Percentiles rank a stretch among this genome's conserved stretches.
phyloP scores from a whole-genome alignment of 2,797 vertebrate genomes.

The Tenualosa thibaudeaui region DNA sequence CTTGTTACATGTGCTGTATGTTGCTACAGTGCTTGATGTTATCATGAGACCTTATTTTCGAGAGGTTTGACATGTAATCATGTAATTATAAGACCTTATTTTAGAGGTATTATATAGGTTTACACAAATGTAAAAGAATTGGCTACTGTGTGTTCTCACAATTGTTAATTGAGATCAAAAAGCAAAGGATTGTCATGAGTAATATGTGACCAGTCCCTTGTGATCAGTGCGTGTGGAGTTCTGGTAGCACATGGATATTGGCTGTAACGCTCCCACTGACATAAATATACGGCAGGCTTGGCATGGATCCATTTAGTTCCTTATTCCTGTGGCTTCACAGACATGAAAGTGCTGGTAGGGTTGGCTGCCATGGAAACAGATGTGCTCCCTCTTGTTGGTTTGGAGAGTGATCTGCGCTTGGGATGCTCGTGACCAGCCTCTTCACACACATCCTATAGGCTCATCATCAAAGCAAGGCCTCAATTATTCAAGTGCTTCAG shows the following conservation, averaged over 20 bases:
- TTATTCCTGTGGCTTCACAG: constrained; percentile 43
- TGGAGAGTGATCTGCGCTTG: constrained; percentile 50
- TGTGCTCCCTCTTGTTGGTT: constrained; percentile 32
- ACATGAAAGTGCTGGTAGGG: constrained; percentile 61
- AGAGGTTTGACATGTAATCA: too few relatives aligned
- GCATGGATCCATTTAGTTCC: constrained; percentile 21
- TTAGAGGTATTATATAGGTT: not conserved
- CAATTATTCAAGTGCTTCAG: constrained; percentile 60
- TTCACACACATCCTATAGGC: constrained; percentile 39
- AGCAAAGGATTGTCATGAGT: not conserved
- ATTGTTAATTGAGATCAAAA: not conserved
- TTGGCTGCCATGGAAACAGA: constrained; percentile 71
- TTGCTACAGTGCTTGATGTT: too few relatives aligned
- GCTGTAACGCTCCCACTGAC: not conserved
- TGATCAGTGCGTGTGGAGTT: not conserved
- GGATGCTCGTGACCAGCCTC: constrained; percentile 32
- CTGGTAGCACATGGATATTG: not conserved
- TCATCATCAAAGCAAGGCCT: constrained; percentile 64
- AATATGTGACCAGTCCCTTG: not conserved
- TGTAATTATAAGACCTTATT: not conserved
- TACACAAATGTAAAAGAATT: not conserved
- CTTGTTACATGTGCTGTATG: too few relatives aligned
- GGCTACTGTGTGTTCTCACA: not conserved
- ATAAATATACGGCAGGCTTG: not conserved
- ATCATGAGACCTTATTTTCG: too few relatives aligned